Conservation (phyloP, 2,888 invertebrate genomes). For the Sicus ferrugineus region DNA sequence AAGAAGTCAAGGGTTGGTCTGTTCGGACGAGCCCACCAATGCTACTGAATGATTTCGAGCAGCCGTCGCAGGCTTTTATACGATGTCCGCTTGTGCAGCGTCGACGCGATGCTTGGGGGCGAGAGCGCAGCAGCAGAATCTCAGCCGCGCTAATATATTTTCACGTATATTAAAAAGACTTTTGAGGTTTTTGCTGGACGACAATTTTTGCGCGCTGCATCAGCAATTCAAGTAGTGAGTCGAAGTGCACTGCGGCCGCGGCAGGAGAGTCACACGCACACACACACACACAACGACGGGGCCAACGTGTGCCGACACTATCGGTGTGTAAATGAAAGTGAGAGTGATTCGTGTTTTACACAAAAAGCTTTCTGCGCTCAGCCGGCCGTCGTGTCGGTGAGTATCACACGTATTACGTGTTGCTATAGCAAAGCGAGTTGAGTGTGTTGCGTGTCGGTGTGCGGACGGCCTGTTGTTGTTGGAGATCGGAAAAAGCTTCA, state of each 20-base stretch:
- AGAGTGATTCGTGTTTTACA: conserved; percentile 3
- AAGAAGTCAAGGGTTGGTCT: conserved; percentile 53
- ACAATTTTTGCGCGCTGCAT: background rate
- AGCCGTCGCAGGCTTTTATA: conserved; percentile 63
- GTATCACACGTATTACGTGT: background rate
- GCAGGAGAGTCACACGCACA: conserved; percentile 2
- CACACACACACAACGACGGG: background rate
- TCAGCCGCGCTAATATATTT: conserved; percentile 19
- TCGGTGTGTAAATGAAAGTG: conserved; percentile 32
- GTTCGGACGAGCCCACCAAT: conserved; percentile 63
- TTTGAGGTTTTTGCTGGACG: background rate
- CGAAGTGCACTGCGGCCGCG: background rate
- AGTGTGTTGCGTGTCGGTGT: background rate
- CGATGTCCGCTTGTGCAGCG: conserved; percentile 41
- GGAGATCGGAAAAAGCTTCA: conserved; percentile 16
- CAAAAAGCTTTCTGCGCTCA: conserved; percentile 12
- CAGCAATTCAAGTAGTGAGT: conserved; percentile 4
- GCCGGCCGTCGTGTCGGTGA: background rate
- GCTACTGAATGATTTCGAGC: conserved; percentile 64
- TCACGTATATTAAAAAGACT: background rate
- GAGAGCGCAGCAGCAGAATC: conserved; percentile 37
- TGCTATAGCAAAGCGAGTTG: background rate
- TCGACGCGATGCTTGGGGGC: conserved; percentile 33
- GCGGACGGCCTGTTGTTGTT: no score
- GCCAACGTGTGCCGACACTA: background rate